phyloP scores from a whole-genome alignment of 1,140 invertebrate species.

The Nautilus pompilius region DNA sequence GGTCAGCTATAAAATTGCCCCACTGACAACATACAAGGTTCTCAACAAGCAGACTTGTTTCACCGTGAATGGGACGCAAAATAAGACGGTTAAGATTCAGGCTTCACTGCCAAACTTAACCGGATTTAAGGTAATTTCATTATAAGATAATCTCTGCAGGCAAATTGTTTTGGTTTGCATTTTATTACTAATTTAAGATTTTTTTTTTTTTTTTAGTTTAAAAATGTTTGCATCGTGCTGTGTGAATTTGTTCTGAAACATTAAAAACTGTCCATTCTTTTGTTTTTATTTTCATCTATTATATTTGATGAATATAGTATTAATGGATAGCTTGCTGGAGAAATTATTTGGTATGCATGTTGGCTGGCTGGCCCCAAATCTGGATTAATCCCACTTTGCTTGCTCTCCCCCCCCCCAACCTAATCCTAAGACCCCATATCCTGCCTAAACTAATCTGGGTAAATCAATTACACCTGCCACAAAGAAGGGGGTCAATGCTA shows the following conservation, averaged over 20 bases:
- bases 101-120: conserved; percentile 77
- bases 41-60: conserved; percentile 77
- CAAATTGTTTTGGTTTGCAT: not conserved
- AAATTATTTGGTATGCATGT: too few species aligned
- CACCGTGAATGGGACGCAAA: conserved; percentile 74
- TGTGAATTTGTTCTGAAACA: not conserved
- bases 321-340: too few species aligned
- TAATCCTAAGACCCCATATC: too few species aligned
- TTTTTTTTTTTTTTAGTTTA: not conserved
- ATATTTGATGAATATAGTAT: too few species aligned
- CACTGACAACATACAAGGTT: conserved; percentile 72
- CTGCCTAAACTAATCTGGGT: too few species aligned
- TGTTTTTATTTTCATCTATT: not conserved
- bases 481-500: too few species aligned
- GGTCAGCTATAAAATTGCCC: conserved; percentile 78
- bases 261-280: not conserved
- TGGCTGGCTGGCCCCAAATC: too few species aligned
- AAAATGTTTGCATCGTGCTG: not conserved
- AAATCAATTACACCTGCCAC: too few species aligned
- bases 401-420: too few species aligned
- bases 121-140: conserved; percentile 61
- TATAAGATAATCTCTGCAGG: not conserved
- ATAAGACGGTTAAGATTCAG: conserved; percentile 67
- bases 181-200: not conserved
- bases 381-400: too few species aligned